Conservation (phyloP, 2,113 vertebrate species). For the Amblyornis subalaris region DNA sequence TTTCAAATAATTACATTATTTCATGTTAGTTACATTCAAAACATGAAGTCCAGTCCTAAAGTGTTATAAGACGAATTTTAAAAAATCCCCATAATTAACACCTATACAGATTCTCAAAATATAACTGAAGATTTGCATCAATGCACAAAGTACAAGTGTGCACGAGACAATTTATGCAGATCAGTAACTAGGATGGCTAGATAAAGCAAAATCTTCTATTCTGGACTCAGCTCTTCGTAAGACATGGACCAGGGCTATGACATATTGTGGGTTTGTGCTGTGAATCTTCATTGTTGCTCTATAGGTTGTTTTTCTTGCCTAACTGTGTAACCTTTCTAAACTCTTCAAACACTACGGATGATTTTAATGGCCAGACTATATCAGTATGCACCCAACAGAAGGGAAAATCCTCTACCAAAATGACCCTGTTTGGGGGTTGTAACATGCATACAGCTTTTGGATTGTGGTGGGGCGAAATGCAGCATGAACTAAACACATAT, state of each 20-base stretch:
- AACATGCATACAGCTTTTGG: not conserved
- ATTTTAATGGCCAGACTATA: not conserved
- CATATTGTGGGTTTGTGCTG: not conserved
- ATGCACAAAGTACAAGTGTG: not conserved
- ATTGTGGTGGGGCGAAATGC: not conserved
- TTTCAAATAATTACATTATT: not conserved
- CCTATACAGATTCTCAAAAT: not conserved
- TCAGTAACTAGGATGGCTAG: not conserved
- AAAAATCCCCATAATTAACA: not conserved
- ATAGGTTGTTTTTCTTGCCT: not conserved
- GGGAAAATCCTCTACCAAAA: not conserved
- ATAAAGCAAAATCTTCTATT: not conserved
- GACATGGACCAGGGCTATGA: not conserved
- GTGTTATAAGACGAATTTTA: accelerated
- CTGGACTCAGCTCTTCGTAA: not conserved
- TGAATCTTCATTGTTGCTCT: not conserved
- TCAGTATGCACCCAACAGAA: not conserved
- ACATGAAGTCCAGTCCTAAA: not conserved
- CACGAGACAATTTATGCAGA: not conserved
- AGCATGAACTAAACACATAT: not conserved
- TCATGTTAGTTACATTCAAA: not conserved
- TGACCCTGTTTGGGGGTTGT: not conserved
- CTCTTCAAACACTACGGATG: not conserved
- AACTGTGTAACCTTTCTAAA: not conserved
- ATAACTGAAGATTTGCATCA: not conserved